Base-by-base conservation (phyloP, 2,888 invertebrate genomes). In the Drosophila niveifrons region DNA sequence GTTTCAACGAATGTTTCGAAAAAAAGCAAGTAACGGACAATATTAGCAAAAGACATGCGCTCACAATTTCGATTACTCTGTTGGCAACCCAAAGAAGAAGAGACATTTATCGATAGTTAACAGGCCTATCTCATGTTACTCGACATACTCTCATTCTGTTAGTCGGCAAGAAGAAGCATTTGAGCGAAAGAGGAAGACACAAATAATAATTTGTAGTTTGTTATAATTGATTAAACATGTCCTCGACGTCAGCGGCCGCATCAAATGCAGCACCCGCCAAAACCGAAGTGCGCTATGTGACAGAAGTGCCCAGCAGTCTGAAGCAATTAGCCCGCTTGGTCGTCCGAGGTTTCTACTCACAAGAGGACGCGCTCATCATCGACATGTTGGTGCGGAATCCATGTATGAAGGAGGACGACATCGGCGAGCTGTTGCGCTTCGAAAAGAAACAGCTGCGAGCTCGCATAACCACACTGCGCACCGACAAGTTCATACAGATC, bases 341-440 rank as follows among this genome's bases (percentile, higher is more conserved):
- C 17, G 97, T 97, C 0, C 93, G 98, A 84, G 98, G 98, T 2
- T 99, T 99, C 93, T 99, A 98, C 91, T 95, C 96, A 0, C 96
- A 97, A 78, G 98, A 99, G 93, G 98, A 99, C 94, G 96, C 97
- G 0, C 94, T 99, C 28, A 97, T 99, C 61, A 96, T 99, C 53
- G 98, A 99, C 92, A 97, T 99, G 97, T 93, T 99, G 47, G 98
- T 99, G 50, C 94, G 98, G 89, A 98, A 98, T 94, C 98, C 98
- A 23, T 98, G 98, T 95, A 94, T 92, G 92, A 97, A 97, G 92
- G 97, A 97, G 92, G 97, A 97, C 90, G 97, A 97, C 90, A 96
- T 95, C 87, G 97, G 97, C 82, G 98, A 98, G 91, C 93, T 98
- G 50, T 92, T 99, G 29, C 97, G 97, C 90, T 98, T 98, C 91